phyloP scores from a whole-genome alignment of 2,797 vertebrate species.

The Etheostoma nigrum region DNA sequence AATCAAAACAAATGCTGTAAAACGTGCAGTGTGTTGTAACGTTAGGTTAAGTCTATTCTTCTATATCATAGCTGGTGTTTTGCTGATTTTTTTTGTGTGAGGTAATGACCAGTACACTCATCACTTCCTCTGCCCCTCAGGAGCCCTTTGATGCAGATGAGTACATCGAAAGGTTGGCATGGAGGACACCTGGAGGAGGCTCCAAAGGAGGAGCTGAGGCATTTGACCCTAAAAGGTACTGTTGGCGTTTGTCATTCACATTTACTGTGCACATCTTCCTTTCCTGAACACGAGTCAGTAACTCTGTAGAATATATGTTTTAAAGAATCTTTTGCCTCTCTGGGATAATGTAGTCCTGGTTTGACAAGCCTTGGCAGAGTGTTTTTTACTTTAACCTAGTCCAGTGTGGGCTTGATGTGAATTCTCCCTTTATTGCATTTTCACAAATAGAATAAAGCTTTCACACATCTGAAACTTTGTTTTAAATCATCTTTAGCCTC shows the following conservation, averaged over 20 bases:
- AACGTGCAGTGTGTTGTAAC: no score
- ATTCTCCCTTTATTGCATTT: no score
- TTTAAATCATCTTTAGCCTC: no score
- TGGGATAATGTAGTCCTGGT: no score
- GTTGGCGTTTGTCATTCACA: conserved; percentile 8
- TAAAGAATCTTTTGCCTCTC: no score
- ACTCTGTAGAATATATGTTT: background rate
- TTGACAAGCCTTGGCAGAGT: no score
- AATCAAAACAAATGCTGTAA: background rate
- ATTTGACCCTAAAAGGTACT: conserved; percentile 98
- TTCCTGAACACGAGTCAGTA: background rate
- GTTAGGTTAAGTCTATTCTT: background rate
- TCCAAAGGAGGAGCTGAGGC: conserved; percentile 96
- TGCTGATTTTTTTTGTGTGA: conserved; percentile 1
- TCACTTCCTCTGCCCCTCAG: conserved; percentile 68
- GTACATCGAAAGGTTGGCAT: conserved; percentile 97
- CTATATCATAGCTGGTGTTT: background rate
- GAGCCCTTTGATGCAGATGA: conserved; percentile 99
- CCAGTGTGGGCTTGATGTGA: no score
- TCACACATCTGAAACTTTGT: no score
- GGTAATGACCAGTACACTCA: background rate
- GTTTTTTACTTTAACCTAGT: no score
- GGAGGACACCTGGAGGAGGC: conserved; percentile 98
- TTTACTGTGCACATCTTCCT: background rate
- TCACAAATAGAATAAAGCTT: no score